phyloP scores from a whole-genome alignment of 2,888 invertebrate genomes.

The Sinelater perroti region DNA sequence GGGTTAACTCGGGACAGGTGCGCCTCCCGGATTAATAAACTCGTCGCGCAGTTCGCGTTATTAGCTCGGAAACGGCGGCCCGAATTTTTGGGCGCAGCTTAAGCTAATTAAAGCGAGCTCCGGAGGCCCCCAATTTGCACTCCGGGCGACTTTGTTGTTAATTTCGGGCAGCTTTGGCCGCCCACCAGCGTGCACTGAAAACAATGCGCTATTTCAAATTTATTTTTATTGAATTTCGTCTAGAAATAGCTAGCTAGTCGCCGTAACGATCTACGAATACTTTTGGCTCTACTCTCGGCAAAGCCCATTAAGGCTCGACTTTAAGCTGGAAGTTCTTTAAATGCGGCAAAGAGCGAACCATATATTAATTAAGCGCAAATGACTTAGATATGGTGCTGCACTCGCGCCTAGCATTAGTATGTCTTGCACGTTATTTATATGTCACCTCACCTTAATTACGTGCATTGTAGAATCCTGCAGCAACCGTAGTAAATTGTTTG shows the following conservation, averaged over 20 bases:
- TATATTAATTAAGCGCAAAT: slow-evolving; percentile 33
- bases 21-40: slow-evolving; percentile 43
- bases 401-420: slow-evolving; percentile 25
- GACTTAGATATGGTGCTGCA: slow-evolving; percentile 29
- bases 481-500: slow-evolving; percentile 39
- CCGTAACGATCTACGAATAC: no score
- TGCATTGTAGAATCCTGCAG: slow-evolving; percentile 33
- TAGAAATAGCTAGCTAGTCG: no score
- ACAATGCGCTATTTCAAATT: no score
- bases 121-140: no score
- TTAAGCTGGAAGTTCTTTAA: slow-evolving; percentile 3
- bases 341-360: slow-evolving; percentile 22
- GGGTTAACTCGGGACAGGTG: slow-evolving; percentile 39
- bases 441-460: slow-evolving; percentile 36
- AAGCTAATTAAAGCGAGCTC: neutral
- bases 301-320: neutral
- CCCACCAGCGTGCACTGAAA: no score
- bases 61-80: slow-evolving; percentile 5
- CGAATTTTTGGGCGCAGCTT: neutral
- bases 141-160: no score
- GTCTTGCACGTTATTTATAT: slow-evolving; percentile 33
- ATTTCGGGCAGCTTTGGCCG: no score
- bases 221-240: no score
- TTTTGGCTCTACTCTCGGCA: no score
- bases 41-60: slow-evolving; percentile 25